Percentiles rank a stretch among this genome's conserved stretches.
Conservation (phyloP, 2,797 vertebrate species). For the Babyrousa celebensis region DNA sequence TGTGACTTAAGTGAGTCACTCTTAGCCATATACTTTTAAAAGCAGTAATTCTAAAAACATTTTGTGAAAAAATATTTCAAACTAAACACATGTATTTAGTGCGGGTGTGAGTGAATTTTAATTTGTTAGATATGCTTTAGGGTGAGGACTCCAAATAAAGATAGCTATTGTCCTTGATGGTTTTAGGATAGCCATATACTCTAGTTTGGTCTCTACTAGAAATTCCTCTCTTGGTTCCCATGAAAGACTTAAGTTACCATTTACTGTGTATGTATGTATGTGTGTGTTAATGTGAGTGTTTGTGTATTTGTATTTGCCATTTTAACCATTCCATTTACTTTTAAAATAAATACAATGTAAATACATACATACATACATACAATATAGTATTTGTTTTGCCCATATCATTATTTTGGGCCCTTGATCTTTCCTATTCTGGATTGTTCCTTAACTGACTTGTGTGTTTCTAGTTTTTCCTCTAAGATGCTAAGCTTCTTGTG, state of each 20-base stretch:
- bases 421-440: conserved; percentile 7
- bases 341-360: not conserved
- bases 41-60: conserved; percentile 4
- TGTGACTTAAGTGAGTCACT: conserved; percentile 42
- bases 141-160: not conserved
- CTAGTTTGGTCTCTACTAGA: conserved; percentile 18
- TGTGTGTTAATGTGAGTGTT: not conserved
- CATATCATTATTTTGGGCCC: not conserved
- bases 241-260: not conserved
- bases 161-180: not conserved
- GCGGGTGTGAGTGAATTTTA: not conserved
- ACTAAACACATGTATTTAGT: not conserved
- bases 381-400: not conserved
- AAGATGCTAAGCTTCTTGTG: not conserved
- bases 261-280: not conserved
- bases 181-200: not conserved
- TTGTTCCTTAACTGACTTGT: not conserved
- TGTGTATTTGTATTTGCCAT: not conserved
- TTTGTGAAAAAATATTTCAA: conserved; percentile 37
- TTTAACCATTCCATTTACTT: conserved; percentile 54
- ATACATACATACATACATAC: not conserved
- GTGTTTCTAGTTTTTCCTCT: conserved; percentile 47
- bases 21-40: conserved; percentile 39
- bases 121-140: not conserved
- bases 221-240: not conserved